phyloP scores from a whole-genome alignment of 2,113 vertebrate genomes.

The Corythaeola cristata region DNA sequence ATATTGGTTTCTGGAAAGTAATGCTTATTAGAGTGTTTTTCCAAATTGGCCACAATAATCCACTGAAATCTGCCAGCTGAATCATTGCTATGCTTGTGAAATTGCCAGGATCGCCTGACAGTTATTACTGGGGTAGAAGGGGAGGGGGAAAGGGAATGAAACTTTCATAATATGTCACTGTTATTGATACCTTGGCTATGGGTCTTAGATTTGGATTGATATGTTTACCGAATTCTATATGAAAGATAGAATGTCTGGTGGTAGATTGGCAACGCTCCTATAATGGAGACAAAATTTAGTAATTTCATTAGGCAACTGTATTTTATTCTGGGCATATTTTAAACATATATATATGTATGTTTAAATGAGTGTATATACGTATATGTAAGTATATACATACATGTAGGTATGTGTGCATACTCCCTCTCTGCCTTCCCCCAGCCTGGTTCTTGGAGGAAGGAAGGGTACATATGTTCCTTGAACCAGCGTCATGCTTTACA shows the following conservation, averaged over 20 bases:
- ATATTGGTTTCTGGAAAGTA: slow-evolving; percentile 72
- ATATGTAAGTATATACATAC: not conserved
- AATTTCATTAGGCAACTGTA: not conserved
- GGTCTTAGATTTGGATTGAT: slow-evolving; percentile 36
- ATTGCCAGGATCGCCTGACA: slow-evolving; percentile 69
- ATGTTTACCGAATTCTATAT: slow-evolving; percentile 7
- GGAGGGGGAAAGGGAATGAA: slow-evolving; percentile 53
- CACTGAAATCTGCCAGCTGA: slow-evolving; percentile 69
- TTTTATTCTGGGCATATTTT: not conserved
- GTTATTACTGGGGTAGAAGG: slow-evolving; percentile 50
- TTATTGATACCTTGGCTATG: slow-evolving; percentile 59
- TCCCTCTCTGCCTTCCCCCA: not conserved
- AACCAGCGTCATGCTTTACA: not conserved
- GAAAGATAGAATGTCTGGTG: not conserved
- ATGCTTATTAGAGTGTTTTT: slow-evolving; percentile 63
- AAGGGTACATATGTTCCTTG: not conserved
- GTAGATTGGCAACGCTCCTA: not conserved
- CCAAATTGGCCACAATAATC: slow-evolving; percentile 72
- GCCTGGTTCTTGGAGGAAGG: not conserved
- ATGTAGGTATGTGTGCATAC: too few species aligned
- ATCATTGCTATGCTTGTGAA: slow-evolving; percentile 69
- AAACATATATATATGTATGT: not conserved
- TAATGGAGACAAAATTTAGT: not conserved
- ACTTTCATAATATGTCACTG: slow-evolving; percentile 70
- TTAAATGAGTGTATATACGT: not conserved